Percentiles rank a stretch among this genome's conserved stretches.
phyloP scores from a whole-genome alignment of 2,113 vertebrate genomes.

The Myotis lucifugus region DNA sequence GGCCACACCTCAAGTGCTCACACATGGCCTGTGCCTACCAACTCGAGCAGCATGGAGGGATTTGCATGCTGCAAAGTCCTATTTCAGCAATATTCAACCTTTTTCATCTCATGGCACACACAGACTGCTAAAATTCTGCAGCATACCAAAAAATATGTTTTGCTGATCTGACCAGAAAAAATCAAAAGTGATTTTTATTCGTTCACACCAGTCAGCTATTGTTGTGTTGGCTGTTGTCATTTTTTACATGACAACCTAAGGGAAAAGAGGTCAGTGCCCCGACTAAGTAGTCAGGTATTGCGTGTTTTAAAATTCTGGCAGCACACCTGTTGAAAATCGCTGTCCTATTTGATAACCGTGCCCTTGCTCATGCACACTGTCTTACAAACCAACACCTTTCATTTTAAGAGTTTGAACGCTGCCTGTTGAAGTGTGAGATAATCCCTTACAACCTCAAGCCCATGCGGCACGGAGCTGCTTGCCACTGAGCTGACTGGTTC shows the following conservation, averaged over 20 bases:
- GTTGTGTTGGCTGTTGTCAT: background rate
- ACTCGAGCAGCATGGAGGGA: background rate
- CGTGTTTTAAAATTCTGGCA: background rate
- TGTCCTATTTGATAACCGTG: background rate
- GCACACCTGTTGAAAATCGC: background rate
- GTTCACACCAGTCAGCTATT: background rate
- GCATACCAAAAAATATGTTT: background rate
- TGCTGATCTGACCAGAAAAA: background rate
- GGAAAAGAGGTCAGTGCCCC: background rate
- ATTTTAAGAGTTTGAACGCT: background rate
- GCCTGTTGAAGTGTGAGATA: background rate
- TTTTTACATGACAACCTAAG: background rate
- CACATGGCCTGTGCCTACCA: rapidly evolving
- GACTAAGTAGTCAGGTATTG: background rate
- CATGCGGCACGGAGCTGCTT: rapidly evolving
- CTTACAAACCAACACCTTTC: background rate
- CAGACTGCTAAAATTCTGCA: background rate
- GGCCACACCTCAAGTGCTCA: background rate
- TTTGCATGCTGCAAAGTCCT: background rate
- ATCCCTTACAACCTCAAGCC: background rate
- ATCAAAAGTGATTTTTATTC: background rate
- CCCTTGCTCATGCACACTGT: background rate
- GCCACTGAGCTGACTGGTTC: background rate
- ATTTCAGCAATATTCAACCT: background rate
- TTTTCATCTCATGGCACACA: background rate